Evolutionary conservation across 2,797 vertebrate species (phyloP), one percentile per base, ranked within the genome.

Genomic region (Natrix natrix): DNA sequence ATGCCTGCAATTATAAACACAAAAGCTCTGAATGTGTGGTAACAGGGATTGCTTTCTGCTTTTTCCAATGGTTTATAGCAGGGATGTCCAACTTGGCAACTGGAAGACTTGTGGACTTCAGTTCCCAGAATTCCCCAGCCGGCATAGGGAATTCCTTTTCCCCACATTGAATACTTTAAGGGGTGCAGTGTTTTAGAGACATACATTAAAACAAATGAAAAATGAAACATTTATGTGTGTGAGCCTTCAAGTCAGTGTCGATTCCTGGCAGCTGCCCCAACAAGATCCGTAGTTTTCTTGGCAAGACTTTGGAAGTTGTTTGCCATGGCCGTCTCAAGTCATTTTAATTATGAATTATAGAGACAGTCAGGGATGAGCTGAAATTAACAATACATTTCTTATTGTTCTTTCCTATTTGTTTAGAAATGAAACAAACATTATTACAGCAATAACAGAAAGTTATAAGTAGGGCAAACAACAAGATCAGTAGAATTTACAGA

Each of bases 321-420:
- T 37, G 69, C n/a, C 7, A 20, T 37, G 7, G 69, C n/a, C 20
- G 17, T 37, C 20, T 74, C 48, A 14, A 14, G 17, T 90, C 52
- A 8, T 90, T 90, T 90, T 56, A 90, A 20, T 74, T 90, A 90
- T 90, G 60, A 90, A 90, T 32, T 63, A 90, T 22, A 90, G 26
- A n/a, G 63, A 66, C 54, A 74, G 66, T 48, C 24, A 54, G 43
- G 32, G 89, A 90, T 32, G 17, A 32, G 52, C 74, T 90, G n/a
- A 90, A 90, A 90, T 74, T 32, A 90, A 78, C 56, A 90, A 17
- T 78, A 55, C 6, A 90, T 90, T 66, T 66, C 61, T 59, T 20
- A 59, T 59, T 66, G 60, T 90, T 90, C 66, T 43, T 90, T 74
- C 54, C 61, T 37, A 74, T 57, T 57, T 0, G 26, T 57, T 90